A percentile compares a stretch with the other conserved stretches of the same genome.
Conservation (phyloP, 2,888 invertebrate genomes). For the Drosophila nigritarsus region DNA sequence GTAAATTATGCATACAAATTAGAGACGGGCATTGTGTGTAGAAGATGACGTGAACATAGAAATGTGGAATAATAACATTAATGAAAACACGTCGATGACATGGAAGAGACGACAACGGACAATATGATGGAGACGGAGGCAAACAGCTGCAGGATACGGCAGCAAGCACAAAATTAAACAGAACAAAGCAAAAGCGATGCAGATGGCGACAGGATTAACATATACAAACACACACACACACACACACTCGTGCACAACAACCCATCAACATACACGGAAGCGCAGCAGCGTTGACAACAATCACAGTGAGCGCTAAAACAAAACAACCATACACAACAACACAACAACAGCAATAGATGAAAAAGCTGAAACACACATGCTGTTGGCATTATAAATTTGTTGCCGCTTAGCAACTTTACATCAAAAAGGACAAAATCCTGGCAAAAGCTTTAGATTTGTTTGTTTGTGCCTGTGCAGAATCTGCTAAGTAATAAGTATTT, state of each 20-base stretch:
- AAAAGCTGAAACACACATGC: conserved; percentile 46
- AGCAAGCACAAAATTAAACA: conserved; percentile 76
- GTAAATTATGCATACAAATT: conserved; percentile 79
- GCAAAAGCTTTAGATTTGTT: conserved; percentile 49
- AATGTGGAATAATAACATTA: conserved; percentile 79
- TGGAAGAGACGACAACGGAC: conserved; percentile 16
- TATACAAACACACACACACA: conserved; percentile 33
- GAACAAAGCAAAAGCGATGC: conserved; percentile 72
- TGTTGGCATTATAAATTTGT: conserved; percentile 65
- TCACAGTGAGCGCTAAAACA: conserved; percentile 70
- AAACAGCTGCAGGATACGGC: conserved; percentile 72
- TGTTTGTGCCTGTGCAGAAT: conserved; percentile 24
- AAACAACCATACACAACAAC: conserved; percentile 49
- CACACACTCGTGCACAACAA: conserved; percentile 2
- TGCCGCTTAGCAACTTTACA: conserved; percentile 70
- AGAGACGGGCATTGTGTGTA: conserved; percentile 59
- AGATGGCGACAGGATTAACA: conserved; percentile 74
- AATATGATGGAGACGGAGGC: conserved; percentile 10
- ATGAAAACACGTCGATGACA: conserved; percentile 75
- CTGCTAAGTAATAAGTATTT: conserved; percentile 61
- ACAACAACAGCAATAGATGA: conserved; percentile 34
- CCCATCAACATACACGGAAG: conserved; percentile 21
- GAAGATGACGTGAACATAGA: conserved; percentile 73
- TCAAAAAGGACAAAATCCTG: conserved; percentile 56
- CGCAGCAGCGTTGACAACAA: conserved; percentile 63